phyloP scores from a whole-genome alignment of 2,888 invertebrate species.

The Agriopis aurantiaria region DNA sequence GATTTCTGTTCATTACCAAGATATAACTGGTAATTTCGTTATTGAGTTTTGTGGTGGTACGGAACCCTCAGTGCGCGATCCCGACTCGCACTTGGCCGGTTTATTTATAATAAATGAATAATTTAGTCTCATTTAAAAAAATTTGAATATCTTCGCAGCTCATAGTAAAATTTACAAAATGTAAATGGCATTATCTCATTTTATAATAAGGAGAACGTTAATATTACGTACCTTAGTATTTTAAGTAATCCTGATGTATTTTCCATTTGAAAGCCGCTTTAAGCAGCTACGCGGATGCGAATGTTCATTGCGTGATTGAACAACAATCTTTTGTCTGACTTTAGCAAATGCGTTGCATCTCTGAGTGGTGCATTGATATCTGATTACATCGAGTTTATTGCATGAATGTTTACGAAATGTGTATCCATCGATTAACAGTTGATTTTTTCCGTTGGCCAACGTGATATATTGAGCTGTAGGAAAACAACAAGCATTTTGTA shows the following conservation, averaged over 20 bases:
- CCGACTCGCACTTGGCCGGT: too few species aligned
- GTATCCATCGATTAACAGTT: slow-evolving; percentile 54
- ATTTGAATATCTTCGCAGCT: too few species aligned
- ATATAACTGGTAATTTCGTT: too few species aligned
- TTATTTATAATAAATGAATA: too few species aligned
- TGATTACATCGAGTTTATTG: not conserved
- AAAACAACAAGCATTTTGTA: not conserved
- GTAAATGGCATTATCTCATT: too few species aligned
- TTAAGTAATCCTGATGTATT: slow-evolving; percentile 3
- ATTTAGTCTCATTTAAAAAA: too few species aligned
- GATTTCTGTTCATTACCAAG: too few species aligned
- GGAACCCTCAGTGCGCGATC: too few species aligned
- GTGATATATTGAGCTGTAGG: slow-evolving; percentile 41
- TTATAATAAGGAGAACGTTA: too few species aligned
- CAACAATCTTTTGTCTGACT: slow-evolving; percentile 1
- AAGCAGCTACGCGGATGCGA: slow-evolving; percentile 11
- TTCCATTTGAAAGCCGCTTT: not conserved
- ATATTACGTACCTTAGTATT: too few species aligned
- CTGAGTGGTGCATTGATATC: slow-evolving; percentile 20
- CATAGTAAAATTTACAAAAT: too few species aligned
- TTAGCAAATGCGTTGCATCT: slow-evolving; percentile 23
- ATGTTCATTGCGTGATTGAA: slow-evolving; percentile 15
- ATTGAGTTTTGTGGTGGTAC: too few species aligned
- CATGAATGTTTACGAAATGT: slow-evolving; percentile 48
- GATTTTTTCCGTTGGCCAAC: slow-evolving; percentile 44